These are phyloP conservation scores for Phyllopteryx taeniolatus DNA, from an alignment of 2,113 vertebrate species.

Conservation along the genomic window DNA sequence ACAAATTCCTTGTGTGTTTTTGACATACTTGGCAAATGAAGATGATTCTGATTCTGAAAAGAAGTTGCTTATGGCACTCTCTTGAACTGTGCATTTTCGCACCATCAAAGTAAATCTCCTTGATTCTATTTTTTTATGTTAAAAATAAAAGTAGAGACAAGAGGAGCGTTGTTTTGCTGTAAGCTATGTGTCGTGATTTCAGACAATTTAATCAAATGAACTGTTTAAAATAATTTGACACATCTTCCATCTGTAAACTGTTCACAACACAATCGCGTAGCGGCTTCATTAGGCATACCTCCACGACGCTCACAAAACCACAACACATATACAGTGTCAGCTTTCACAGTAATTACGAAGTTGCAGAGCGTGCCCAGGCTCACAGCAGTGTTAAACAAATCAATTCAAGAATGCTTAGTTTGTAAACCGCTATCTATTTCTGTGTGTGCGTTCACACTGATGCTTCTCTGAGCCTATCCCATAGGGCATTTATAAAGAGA, in stretches of 20 bases:
- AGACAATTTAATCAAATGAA: not conserved
- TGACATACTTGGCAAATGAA: too few relatives aligned
- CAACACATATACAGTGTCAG: constrained; percentile 20
- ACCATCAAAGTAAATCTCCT: too few relatives aligned
- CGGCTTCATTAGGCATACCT: not conserved
- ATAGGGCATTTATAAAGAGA: constrained; percentile 78
- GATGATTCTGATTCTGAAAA: too few relatives aligned
- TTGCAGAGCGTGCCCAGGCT: constrained; percentile 59
- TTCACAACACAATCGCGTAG: not conserved
- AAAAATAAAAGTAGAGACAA: not conserved
- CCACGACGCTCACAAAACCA: not conserved
- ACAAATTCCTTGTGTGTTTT: too few relatives aligned
- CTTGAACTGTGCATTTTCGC: too few relatives aligned
- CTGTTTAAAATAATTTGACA: not conserved
- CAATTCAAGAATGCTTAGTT: constrained; percentile 83
- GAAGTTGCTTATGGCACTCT: too few relatives aligned
- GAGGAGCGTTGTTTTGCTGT: not conserved
- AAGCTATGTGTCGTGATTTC: not conserved
- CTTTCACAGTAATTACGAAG: constrained; percentile 69
- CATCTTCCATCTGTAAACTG: not conserved
- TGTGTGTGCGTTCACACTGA: constrained; percentile 42
- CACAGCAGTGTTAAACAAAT: constrained; percentile 85
- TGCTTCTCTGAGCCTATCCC: constrained; percentile 73
- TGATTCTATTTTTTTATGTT: not conserved
- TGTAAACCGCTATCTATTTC: constrained; percentile 72